A percentile compares a stretch with the other conserved stretches of the same genome.
These are phyloP conservation scores for Cricetomys ansorgei DNA, from an alignment of 2,113 vertebrate species.

Conservation along the genomic window DNA sequence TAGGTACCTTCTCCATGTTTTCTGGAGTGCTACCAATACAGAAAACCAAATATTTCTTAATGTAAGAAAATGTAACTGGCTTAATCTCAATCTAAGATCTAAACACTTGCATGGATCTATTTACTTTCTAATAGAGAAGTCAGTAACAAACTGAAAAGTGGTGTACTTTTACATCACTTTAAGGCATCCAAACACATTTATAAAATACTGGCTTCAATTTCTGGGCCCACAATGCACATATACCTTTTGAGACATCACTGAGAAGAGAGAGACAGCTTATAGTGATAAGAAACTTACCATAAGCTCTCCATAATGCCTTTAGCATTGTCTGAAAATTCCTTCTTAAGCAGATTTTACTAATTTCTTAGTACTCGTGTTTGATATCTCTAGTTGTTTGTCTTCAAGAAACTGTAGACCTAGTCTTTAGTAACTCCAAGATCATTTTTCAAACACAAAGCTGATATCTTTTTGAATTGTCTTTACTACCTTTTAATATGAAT, in stretches of 20 bases:
- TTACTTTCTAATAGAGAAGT: not conserved
- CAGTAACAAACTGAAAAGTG: not conserved
- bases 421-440: not conserved
- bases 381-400: not conserved
- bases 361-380: not conserved
- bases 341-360: not conserved
- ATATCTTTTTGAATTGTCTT: not conserved
- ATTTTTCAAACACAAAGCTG: not conserved
- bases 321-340: not conserved
- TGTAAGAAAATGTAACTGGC: not conserved
- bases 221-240: not conserved
- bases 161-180: not conserved
- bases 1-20: not conserved
- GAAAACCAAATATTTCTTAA: not conserved
- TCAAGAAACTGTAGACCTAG: not conserved
- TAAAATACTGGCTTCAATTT: not conserved
- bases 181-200: not conserved
- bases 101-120: not conserved
- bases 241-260: not conserved
- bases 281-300: not conserved
- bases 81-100: not conserved
- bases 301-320: not conserved
- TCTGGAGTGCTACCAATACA: not conserved
- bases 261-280: not conserved
- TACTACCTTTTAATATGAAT: not conserved